Evolutionary conservation across 2,797 vertebrate genomes (phyloP).

Genomic region (Manis crassicaudata): DNA sequence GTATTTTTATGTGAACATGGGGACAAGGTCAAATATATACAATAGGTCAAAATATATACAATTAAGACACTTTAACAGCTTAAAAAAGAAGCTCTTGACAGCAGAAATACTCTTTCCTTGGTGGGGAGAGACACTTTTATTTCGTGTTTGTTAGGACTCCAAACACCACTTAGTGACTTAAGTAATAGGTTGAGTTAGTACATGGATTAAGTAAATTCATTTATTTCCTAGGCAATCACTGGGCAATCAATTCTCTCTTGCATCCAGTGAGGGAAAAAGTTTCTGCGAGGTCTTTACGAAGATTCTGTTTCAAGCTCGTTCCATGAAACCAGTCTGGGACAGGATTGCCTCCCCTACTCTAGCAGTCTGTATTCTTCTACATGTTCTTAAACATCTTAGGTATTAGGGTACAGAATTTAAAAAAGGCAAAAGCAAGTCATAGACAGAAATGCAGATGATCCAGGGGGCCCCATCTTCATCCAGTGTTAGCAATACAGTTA

Average conservation of each 20-base stretch:
- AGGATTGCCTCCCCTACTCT: background rate
- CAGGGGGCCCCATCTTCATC: background rate
- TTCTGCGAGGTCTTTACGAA: background rate
- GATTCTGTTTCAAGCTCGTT: background rate
- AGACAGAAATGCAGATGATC: background rate
- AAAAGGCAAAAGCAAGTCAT: background rate
- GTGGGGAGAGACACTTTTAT: background rate
- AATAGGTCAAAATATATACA: background rate
- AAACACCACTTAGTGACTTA: background rate
- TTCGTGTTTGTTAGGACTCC: background rate
- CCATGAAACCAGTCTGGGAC: background rate
- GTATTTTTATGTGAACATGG: no score
- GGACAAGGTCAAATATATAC: no score
- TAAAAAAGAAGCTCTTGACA: slow-evolving; percentile 6
- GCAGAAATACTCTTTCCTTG: background rate
- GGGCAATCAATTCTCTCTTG: background rate
- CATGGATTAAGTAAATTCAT: background rate
- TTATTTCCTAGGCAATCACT: slow-evolving; percentile 20
- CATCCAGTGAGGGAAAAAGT: background rate
- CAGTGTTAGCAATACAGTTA: background rate
- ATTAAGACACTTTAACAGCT: background rate
- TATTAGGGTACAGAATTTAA: background rate
- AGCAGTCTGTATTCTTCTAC: background rate
- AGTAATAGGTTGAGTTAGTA: background rate
- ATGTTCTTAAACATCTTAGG: background rate